Base-by-base conservation (phyloP, 2,888 invertebrate genomes). In the Xanthorhoe spadicearia region DNA sequence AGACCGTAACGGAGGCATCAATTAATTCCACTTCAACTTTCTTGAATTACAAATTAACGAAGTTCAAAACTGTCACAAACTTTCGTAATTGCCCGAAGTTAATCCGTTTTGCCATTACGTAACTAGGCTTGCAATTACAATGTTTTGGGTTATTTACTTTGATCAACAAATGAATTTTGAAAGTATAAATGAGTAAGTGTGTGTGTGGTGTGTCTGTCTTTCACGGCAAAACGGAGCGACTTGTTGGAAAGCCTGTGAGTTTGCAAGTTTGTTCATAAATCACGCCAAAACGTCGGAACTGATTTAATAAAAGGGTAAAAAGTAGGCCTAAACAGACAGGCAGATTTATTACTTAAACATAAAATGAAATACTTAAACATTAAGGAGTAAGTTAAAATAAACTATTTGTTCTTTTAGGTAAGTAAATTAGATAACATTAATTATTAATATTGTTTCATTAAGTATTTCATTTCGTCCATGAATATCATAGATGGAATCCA, bases 21-120 rank as follows among this genome's bases (percentile, higher is more conserved):
- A 55, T 65, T 68, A 52, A 52, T 69, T 65, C 65, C 62, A 57
- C 65, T 51, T 59, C 55, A 69, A 69, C 61, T 69, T 61, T 60
- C 65, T 62, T 57, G 49, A 55, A 69, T 69, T 60, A 69, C 61
- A 65, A 65, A 59, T 65, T 61, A 59, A 59, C 38, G 51, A 52
- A 64, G 59, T 65, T 64, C 50, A 55, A 65, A 62, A 65, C 63
- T 38, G 63, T 61, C 61, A 58, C 52, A 38, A 66, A 66, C 49
- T 68, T 61, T 53, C 35, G n/a, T 49, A 61, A 64, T 64, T 57
- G 68, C 61, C 61, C 50, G 19, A 61, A 63, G 63, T 67, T 67
- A 67, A 63, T 63, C 61, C 57, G 56, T 65, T 65, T 65, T 19
- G 35, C 32, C 48, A 50, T 65, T 65, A 56, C 13, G 38, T 43